Evolutionary conservation across 2,113 vertebrate genomes (phyloP).

Genomic region (Pluvialis apricaria): DNA sequence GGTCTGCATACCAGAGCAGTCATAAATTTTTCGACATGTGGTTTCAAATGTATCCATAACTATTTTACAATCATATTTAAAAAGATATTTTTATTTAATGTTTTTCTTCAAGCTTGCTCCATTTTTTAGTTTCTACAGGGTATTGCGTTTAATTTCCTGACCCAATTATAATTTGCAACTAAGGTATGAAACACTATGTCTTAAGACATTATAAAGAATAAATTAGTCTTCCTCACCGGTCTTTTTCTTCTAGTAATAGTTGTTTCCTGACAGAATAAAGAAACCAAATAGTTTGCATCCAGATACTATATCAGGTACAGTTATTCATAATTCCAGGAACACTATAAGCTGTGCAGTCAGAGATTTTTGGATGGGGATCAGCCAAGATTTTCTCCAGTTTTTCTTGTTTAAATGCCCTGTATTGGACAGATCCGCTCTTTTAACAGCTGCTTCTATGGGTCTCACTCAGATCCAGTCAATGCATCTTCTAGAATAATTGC

Average conservation of each 20-base stretch:
- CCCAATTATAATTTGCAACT: not conserved
- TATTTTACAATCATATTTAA: conserved; percentile 2
- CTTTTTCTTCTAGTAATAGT: not conserved
- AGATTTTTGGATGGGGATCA: not conserved
- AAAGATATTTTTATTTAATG: conserved; percentile 2
- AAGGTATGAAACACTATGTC: not conserved
- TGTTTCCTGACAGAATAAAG: not conserved
- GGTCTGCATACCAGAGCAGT: not conserved
- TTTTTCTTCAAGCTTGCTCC: not conserved
- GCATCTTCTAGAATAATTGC: not conserved
- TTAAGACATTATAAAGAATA: not conserved
- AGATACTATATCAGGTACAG: not conserved
- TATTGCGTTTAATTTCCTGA: not conserved
- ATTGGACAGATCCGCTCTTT: not conserved
- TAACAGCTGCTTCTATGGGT: not conserved
- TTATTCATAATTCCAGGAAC: not conserved
- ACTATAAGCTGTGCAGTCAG: not conserved
- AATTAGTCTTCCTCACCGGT: not conserved
- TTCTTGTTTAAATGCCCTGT: not conserved
- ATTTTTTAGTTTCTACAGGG: not conserved
- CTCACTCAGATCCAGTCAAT: not conserved
- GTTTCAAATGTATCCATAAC: not conserved
- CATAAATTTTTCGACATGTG: conserved; percentile 9
- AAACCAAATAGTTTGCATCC: not conserved
- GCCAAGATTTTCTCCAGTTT: not conserved